Conservation (phyloP, 1,140 invertebrate species). For the Tribolium madens region DNA sequence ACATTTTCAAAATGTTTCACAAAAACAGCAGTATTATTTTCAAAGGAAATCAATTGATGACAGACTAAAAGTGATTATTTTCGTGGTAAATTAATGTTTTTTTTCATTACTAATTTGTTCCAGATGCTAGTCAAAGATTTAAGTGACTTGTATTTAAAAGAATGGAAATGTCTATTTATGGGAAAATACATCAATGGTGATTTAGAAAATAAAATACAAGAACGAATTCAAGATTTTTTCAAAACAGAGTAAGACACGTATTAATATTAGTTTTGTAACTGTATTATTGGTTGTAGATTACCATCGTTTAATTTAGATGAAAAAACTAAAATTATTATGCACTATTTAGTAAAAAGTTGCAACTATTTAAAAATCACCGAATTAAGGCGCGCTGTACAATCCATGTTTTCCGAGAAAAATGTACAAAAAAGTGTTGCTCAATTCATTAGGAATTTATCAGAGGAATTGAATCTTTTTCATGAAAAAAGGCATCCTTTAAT, state of each 20-base stretch:
- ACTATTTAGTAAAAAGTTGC: constrained; percentile 44
- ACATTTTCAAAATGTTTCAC: constrained; percentile 43
- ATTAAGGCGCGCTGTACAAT: constrained; percentile 50
- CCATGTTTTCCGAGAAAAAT: constrained; percentile 52
- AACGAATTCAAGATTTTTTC: constrained; percentile 48
- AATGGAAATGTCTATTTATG: constrained; percentile 60
- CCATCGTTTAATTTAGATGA: constrained; percentile 25
- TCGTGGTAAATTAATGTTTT: neutral
- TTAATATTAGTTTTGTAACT: too few species aligned
- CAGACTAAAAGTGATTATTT: constrained; percentile 50
- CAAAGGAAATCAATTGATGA: constrained; percentile 43
- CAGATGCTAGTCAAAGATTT: constrained; percentile 57
- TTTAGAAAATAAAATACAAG: constrained; percentile 46
- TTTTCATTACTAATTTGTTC: constrained; percentile 28
- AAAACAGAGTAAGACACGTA: constrained; percentile 54
- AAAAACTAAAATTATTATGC: constrained; percentile 50
- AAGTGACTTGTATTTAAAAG: constrained; percentile 57
- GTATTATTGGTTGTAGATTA: constrained; percentile 13
- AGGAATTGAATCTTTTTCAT: constrained; percentile 60
- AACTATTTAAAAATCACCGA: constrained; percentile 50
- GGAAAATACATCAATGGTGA: constrained; percentile 56
- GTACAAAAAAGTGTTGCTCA: constrained; percentile 41
- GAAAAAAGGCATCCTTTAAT: constrained; percentile 72
- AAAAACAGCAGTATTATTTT: constrained; percentile 47
- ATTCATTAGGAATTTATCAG: neutral